A percentile compares a stretch with the other conserved stretches of the same genome.
These are phyloP conservation scores for Sebastes taczanowskii DNA, from an alignment of 2,797 vertebrate genomes.

Conservation along the genomic window DNA sequence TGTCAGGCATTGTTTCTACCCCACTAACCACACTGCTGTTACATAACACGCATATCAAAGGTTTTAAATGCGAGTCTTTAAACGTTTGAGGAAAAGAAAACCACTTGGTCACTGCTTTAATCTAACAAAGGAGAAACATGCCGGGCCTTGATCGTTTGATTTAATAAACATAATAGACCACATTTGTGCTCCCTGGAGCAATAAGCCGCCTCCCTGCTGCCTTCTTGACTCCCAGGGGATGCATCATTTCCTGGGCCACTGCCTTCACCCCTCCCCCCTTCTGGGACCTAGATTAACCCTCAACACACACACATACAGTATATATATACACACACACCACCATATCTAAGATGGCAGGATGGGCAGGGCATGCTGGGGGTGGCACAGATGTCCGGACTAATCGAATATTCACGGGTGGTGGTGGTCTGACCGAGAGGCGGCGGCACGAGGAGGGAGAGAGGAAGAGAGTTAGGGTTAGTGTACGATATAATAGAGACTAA, in stretches of 20 bases:
- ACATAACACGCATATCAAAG: constrained; percentile 43
- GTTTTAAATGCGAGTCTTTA: constrained; percentile 33
- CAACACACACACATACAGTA: constrained; percentile 6
- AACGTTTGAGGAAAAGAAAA: constrained; percentile 30
- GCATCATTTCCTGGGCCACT: constrained; percentile 77
- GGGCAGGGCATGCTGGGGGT: constrained; percentile 53
- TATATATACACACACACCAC: not conserved
- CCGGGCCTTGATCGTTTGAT: constrained; percentile 51
- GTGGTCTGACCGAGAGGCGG: constrained; percentile 47
- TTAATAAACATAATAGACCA: constrained; percentile 68
- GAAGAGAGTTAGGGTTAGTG: not conserved
- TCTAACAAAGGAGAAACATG: constrained; percentile 48
- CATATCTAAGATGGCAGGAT: constrained; percentile 41
- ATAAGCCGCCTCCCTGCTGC: constrained; percentile 64
- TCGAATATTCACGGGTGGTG: constrained; percentile 62
- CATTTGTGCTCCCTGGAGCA: constrained; percentile 63
- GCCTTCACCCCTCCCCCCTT: constrained; percentile 47
- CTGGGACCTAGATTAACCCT: constrained; percentile 55
- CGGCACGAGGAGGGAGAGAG: not conserved
- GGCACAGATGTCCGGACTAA: constrained; percentile 72
- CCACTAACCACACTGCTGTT: constrained; percentile 46
- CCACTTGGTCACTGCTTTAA: constrained; percentile 27
- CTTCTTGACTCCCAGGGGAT: constrained; percentile 59
- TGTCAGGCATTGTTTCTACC: constrained; percentile 41
- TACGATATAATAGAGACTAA: not conserved